Base-by-base conservation (phyloP, 2,797 vertebrate species). In the Hyperoplus lanceolatus region DNA sequence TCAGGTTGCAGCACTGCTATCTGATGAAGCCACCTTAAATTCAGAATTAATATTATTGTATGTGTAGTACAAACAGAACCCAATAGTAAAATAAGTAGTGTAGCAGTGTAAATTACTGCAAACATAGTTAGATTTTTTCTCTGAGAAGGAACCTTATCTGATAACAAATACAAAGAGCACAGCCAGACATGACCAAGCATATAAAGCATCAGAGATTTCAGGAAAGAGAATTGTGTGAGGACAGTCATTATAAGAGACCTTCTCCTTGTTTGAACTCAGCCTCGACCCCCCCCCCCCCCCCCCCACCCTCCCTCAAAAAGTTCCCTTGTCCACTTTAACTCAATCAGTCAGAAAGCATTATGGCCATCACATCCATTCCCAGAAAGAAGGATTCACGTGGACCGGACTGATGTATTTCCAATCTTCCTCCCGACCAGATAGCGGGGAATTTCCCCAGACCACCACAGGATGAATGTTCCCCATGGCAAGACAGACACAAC, bases 401-500 rank as follows among this genome's bases (percentile, higher is more conserved):
- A 50, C 83, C 80, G 80, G 75, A 78, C 79, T 82, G 85, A 77
- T 84, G 70, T 56, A 43, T 84, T 91, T 83, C 85, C 63, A 72
- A 29, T 29, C 29, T 29, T 29, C 86, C 68, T 78, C 64, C 43
- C 18, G 3, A 43, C 65, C 8, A 61, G 83, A 87, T 83, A 78
- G 83, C 8, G 11, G 73, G 74, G 86, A 88, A 82, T 88, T 92
- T 90, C 89, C 29, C 84, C 85, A 88, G 86, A 87, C 83, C 81
- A 80, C 86, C 81, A 66, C 83, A 76, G 85, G 87, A 90, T 90
- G 77, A 93, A 90, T 79, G 88, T 80, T 89, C 83, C 68, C 69
- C 62, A 64, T 87, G 83, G 86, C 89, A 87, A 83, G 83, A 86
- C 86, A 90, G 87, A 87, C 89, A 79, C 90, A 87, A 84, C 83